phyloP scores from a whole-genome alignment of 2,797 vertebrate genomes.

The Lacerta viridis region DNA sequence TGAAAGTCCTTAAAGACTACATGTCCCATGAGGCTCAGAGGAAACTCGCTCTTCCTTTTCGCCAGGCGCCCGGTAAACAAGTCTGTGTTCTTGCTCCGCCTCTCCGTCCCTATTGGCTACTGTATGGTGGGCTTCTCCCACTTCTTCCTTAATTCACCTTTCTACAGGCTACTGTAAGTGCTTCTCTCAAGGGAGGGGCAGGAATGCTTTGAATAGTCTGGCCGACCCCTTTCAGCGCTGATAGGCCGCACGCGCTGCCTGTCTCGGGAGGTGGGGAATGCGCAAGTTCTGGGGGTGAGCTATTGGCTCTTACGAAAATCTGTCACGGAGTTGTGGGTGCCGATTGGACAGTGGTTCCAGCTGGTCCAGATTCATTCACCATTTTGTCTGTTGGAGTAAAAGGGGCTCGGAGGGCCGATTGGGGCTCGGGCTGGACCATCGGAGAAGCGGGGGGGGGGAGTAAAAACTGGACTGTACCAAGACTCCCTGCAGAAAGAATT shows the following conservation, averaged over 20 bases:
- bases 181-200: conserved; percentile 64
- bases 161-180: conserved; percentile 92
- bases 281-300: conserved; percentile 36
- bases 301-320: conserved; percentile 83
- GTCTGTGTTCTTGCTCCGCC: conserved; percentile 18
- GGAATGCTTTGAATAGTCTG: neutral
- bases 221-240: neutral
- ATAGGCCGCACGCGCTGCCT: conserved; percentile 56
- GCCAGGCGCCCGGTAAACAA: conserved; percentile 49
- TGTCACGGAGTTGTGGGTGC: conserved; percentile 81
- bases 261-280: conserved; percentile 70
- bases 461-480: conserved; percentile 45
- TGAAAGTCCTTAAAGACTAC: conserved; percentile 58
- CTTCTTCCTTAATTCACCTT: conserved; percentile 74
- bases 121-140: conserved; percentile 68
- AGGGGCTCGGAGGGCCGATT: conserved; percentile 82
- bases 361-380: conserved; percentile 99
- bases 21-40: conserved; percentile 19
- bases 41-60: neutral
- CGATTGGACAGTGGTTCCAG: conserved; percentile 89
- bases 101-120: conserved; percentile 76
- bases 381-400: conserved; percentile 98
- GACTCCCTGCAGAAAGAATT: neutral
- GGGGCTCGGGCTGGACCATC: conserved; percentile 70
- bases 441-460: conserved; percentile 65